These are phyloP conservation scores for Erannis defoliaria DNA, from an alignment of 2,888 invertebrate genomes.

Conservation along the genomic window DNA sequence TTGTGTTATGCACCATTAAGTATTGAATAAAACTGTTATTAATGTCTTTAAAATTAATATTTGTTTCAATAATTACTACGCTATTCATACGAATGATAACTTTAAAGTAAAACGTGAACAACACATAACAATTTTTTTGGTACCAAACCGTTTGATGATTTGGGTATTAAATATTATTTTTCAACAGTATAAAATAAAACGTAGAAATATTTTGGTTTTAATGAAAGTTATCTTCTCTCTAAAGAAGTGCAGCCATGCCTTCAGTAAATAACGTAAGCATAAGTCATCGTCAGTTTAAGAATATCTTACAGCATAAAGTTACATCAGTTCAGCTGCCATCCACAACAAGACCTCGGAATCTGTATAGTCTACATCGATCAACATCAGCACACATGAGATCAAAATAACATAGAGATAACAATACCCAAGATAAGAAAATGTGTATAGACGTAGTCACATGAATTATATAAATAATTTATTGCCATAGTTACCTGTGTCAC, in stretches of 20 bases:
- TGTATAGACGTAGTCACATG: constrained; percentile 7
- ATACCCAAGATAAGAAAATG: constrained; percentile 30
- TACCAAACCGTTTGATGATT: too few species aligned
- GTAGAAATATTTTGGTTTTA: background rate
- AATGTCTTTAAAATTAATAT: background rate
- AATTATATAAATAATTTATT: constrained; percentile 8
- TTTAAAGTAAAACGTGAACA: background rate
- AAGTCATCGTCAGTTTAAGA: constrained; percentile 43
- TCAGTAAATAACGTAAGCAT: constrained; percentile 29
- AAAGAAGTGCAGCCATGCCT: background rate
- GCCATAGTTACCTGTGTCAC: constrained; percentile 69
- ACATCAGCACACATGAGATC: constrained; percentile 60
- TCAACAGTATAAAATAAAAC: background rate
- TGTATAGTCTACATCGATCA: constrained; percentile 62
- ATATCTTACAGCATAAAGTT: constrained; percentile 48
- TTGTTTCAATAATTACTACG: background rate
- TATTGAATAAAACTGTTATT: constrained; percentile 18
- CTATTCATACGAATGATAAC: background rate
- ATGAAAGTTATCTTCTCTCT: background rate
- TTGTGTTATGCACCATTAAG: constrained; percentile 45
- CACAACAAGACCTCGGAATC: constrained; percentile 53
- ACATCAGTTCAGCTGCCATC: constrained; percentile 53
- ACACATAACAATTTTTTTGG: too few species aligned
- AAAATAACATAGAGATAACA: constrained; percentile 57
- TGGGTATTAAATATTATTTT: too few species aligned